These are phyloP conservation scores for Alectura lathami DNA, from an alignment of 2,113 vertebrate species.

Conservation along the genomic window DNA sequence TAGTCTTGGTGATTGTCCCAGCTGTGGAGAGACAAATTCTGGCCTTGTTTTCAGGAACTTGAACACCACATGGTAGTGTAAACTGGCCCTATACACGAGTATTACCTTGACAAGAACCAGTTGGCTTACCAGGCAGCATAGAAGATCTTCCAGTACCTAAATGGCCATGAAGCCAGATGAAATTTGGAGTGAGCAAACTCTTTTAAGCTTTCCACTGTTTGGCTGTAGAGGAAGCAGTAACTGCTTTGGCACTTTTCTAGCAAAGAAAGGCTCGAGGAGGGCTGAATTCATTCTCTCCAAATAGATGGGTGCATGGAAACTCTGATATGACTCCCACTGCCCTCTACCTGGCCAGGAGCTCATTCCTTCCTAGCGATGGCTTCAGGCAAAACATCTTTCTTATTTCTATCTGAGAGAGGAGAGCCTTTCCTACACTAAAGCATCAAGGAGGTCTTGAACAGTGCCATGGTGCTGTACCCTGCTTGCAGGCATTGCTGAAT, in stretches of 20 bases:
- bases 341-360: not conserved
- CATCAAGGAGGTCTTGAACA: not conserved
- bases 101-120: not conserved
- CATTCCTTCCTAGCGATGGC: not conserved
- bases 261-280: not conserved
- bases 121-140: accelerated
- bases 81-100: not conserved
- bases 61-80: not conserved
- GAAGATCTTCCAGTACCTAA: not conserved
- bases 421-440: not conserved
- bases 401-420: not conserved
- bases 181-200: not conserved
- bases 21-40: not conserved
- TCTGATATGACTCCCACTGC: not conserved
- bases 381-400: not conserved
- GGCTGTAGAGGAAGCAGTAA: not conserved
- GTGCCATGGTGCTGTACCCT: not conserved
- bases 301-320: not conserved
- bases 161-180: not conserved
- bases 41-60: not conserved
- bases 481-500: not conserved
- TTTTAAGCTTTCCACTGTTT: not conserved
- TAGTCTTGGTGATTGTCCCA: not conserved
- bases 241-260: not conserved
- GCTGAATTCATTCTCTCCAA: not conserved